phyloP scores from a whole-genome alignment of 1,140 invertebrate genomes.

The Drosophila ohnishii region DNA sequence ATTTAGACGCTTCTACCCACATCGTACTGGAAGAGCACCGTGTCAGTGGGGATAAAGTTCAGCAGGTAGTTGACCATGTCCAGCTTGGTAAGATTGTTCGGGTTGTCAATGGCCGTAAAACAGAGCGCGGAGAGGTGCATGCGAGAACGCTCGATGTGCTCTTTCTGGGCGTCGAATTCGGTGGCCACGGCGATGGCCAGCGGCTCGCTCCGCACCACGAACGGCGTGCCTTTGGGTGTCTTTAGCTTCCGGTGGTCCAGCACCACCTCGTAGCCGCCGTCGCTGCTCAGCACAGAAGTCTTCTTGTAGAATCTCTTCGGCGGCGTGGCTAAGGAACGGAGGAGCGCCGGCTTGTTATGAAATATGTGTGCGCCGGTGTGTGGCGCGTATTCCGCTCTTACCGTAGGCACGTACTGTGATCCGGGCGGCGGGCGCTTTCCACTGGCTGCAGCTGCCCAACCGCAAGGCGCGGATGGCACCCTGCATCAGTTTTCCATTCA shows the following conservation, averaged over 20 bases:
- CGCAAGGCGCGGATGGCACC: slow-evolving; percentile 40
- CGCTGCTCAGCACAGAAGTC: slow-evolving; percentile 86
- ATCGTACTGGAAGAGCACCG: slow-evolving; percentile 90
- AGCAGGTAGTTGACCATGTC: slow-evolving; percentile 91
- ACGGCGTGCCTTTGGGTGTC: slow-evolving; percentile 91
- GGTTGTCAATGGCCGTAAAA: slow-evolving; percentile 96
- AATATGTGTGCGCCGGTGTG: slow-evolving; percentile 23
- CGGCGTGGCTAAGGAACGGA: slow-evolving; percentile 74
- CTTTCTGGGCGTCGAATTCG: slow-evolving; percentile 95
- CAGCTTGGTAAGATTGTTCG: slow-evolving; percentile 89
- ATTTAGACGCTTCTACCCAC: slow-evolving; percentile 83
- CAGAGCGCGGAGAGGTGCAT: slow-evolving; percentile 97
- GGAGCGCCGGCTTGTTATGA: slow-evolving; percentile 60
- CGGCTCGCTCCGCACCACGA: slow-evolving; percentile 92
- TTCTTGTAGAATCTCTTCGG: slow-evolving; percentile 89
- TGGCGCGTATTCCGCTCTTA: slow-evolving; percentile 10
- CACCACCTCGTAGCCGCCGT: slow-evolving; percentile 88
- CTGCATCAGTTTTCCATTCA: slow-evolving; percentile 36
- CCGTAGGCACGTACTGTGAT: slow-evolving; percentile 53
- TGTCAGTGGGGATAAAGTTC: slow-evolving; percentile 94
- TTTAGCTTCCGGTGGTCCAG: slow-evolving; percentile 93
- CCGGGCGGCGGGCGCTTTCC: neutral
- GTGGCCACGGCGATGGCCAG: slow-evolving; percentile 94
- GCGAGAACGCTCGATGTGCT: slow-evolving; percentile 89
- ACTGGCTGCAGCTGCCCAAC: slow-evolving; percentile 12